Conservation (phyloP, 2,797 vertebrate genomes). For the Sylvilagus floridanus region DNA sequence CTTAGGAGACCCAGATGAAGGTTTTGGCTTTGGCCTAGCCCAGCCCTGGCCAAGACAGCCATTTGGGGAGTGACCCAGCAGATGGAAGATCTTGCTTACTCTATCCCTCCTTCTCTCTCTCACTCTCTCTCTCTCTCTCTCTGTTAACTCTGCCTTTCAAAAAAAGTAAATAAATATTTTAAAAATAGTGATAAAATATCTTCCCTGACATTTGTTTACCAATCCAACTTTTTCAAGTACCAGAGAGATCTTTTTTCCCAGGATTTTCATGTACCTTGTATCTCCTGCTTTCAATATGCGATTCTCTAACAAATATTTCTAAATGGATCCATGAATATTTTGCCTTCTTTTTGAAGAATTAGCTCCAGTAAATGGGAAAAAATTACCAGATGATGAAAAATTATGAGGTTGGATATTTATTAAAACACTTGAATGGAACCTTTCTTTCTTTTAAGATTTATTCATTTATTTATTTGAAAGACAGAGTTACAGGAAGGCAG, state of each 20-base stretch:
- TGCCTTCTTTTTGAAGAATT: conserved; percentile 15
- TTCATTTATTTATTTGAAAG: too few relatives aligned
- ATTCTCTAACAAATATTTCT: neutral
- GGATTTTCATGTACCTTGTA: neutral
- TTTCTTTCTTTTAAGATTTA: neutral
- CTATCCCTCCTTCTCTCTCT: too few relatives aligned
- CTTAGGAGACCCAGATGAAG: too few relatives aligned
- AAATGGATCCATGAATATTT: neutral
- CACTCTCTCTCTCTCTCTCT: too few relatives aligned
- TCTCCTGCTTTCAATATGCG: conserved; percentile 29
- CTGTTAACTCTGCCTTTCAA: too few relatives aligned
- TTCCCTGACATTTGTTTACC: neutral
- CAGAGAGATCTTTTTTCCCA: conserved; percentile 7
- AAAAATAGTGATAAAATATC: neutral
- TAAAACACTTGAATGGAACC: neutral
- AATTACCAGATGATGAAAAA: neutral
- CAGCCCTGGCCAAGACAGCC: too few relatives aligned
- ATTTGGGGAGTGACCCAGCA: too few relatives aligned
- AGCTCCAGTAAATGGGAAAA: neutral
- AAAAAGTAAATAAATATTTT: too few relatives aligned
- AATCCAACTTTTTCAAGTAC: neutral
- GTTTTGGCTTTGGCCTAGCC: too few relatives aligned
- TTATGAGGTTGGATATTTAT: neutral
- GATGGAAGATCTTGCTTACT: too few relatives aligned
- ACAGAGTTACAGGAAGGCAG: too few relatives aligned